Percentiles rank a stretch among this genome's conserved stretches.
phyloP scores from a whole-genome alignment of 2,888 invertebrate genomes.

The Heliconius ethilla region DNA sequence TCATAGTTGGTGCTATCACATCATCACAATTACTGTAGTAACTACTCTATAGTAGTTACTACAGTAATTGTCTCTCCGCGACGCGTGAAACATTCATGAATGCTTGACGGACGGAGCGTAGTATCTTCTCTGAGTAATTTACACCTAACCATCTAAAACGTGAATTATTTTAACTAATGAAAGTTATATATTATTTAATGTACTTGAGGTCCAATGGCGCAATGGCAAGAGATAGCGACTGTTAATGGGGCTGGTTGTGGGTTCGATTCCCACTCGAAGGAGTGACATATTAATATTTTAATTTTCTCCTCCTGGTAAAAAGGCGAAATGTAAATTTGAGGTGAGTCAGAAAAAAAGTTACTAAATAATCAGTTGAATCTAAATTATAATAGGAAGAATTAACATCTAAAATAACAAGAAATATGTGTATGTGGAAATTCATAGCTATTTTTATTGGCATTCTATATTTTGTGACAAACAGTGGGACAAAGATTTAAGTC shows the following conservation, averaged over 20 bases:
- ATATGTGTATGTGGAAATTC: too few species aligned
- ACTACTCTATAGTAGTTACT: background rate
- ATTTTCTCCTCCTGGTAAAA: background rate
- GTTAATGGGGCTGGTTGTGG: background rate
- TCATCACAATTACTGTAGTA: too few species aligned
- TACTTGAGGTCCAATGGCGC: too few species aligned
- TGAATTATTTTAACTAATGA: background rate
- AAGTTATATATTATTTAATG: background rate
- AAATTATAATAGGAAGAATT: too few species aligned
- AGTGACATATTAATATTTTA: background rate
- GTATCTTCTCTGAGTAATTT: slow-evolving; percentile 30
- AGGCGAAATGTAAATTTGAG: background rate
- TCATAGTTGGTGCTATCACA: too few species aligned
- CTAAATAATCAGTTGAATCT: too few species aligned
- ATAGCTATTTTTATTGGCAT: too few species aligned
- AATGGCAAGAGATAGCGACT: background rate
- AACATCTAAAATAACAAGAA: too few species aligned
- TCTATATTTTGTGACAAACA: too few species aligned
- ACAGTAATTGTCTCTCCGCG: slow-evolving; percentile 10
- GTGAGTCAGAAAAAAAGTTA: background rate
- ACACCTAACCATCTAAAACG: slow-evolving; percentile 14
- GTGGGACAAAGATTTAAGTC: too few species aligned
- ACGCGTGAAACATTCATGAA: slow-evolving; percentile 34
- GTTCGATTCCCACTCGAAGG: background rate
- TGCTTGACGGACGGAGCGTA: slow-evolving; percentile 15